Conservation (phyloP, 2,113 vertebrate species). For the Leucopsar rothschildi region DNA sequence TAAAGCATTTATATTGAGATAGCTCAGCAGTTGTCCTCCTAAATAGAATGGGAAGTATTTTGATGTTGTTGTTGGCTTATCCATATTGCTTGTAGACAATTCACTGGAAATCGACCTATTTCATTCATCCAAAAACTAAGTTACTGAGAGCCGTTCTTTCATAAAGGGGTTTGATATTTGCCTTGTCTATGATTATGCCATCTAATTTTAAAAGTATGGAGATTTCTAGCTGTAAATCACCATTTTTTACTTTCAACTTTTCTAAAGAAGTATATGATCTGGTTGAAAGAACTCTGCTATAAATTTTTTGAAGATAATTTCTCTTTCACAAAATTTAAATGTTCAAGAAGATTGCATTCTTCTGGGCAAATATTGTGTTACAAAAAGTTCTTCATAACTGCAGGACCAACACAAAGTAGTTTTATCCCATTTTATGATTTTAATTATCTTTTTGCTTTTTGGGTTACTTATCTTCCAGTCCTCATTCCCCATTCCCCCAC, state of each 20-base stretch:
- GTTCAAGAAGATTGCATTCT: neutral
- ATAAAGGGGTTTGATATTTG: neutral
- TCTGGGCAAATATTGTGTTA: neutral
- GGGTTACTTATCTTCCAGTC: neutral
- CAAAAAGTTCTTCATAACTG: neutral
- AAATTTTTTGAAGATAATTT: neutral
- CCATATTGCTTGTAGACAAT: neutral
- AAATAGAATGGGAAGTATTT: neutral
- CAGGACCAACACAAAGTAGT: neutral
- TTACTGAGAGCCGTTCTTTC: neutral
- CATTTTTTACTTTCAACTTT: neutral
- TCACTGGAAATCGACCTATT: neutral
- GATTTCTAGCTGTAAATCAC: neutral
- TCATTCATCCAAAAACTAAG: neutral
- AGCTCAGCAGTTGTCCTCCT: neutral
- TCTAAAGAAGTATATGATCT: neutral
- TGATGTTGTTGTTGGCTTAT: neutral
- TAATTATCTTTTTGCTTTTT: neutral
- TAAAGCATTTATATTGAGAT: neutral
- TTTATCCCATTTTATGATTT: neutral
- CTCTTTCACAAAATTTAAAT: neutral
- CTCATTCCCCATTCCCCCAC: rapidly evolving
- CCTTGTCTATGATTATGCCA: neutral
- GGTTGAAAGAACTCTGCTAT: neutral
- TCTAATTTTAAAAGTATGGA: neutral